Evolutionary conservation across 1,140 invertebrate genomes (phyloP).

Genomic region (Euglossa dilemma): DNA sequence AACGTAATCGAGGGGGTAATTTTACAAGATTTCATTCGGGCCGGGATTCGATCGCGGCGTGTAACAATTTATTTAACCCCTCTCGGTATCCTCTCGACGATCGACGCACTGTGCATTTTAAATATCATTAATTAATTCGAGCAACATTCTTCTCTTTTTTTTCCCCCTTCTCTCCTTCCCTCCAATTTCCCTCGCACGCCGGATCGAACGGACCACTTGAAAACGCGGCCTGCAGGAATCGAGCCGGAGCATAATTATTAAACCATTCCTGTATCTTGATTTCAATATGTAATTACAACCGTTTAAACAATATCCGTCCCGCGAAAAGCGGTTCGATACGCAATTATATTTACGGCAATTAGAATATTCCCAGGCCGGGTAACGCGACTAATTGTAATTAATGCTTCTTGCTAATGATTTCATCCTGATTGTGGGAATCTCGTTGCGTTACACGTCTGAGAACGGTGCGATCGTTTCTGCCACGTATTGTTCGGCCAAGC

Average conservation of each 20-base stretch:
- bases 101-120: not conserved
- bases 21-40: too few species aligned
- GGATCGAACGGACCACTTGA: not conserved
- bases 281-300: constrained; percentile 4
- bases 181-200: too few species aligned
- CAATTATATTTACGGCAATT: constrained; percentile 17
- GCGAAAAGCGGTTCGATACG: not conserved
- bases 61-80: too few species aligned
- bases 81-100: too few species aligned
- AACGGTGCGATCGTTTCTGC: too few species aligned
- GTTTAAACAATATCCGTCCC: not conserved
- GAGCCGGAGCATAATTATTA: not conserved
- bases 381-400: constrained; percentile 22
- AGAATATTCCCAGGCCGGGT: not conserved
- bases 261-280: constrained; percentile 5
- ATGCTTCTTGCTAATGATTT: constrained; percentile 22
- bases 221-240: not conserved
- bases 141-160: not conserved
- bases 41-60: too few species aligned
- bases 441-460: not conserved
- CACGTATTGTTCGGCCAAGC: not conserved
- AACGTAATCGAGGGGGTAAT: too few species aligned
- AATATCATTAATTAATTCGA: not conserved
- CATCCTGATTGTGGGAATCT: not conserved
- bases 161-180: not conserved